phyloP scores from a whole-genome alignment of 2,113 vertebrate genomes.

The Oryzias melastigma region DNA sequence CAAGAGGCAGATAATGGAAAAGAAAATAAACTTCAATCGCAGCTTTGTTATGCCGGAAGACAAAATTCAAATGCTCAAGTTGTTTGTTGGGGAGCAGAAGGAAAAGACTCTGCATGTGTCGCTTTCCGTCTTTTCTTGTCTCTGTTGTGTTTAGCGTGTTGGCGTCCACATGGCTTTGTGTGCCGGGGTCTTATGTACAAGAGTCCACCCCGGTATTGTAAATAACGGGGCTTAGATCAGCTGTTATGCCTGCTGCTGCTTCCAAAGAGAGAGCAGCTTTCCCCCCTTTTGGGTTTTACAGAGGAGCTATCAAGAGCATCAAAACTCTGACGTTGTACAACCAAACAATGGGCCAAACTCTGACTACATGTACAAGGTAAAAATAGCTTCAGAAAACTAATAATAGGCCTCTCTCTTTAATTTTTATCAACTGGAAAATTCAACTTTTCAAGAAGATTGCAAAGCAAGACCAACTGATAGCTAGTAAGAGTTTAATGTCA shows the following conservation, averaged over 20 bases:
- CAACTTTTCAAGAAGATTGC: too few relatives aligned
- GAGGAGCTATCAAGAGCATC: too few relatives aligned
- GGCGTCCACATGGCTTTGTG: slow-evolving; percentile 22
- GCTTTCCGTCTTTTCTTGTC: slow-evolving; percentile 22
- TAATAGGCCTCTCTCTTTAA: too few relatives aligned
- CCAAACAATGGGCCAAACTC: too few relatives aligned
- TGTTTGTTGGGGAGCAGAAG: slow-evolving; percentile 27
- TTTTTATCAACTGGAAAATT: too few relatives aligned
- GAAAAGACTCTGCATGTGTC: slow-evolving; percentile 7
- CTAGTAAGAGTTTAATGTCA: too few relatives aligned
- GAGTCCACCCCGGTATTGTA: slow-evolving; percentile 35
- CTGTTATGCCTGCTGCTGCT: slow-evolving; percentile 21
- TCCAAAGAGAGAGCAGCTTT: slow-evolving; percentile 26
- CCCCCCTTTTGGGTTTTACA: slow-evolving; percentile 6
- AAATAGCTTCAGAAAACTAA: too few relatives aligned
- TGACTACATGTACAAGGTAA: too few relatives aligned
- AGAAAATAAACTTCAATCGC: slow-evolving; percentile 50
- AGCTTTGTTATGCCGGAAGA: slow-evolving; percentile 39
- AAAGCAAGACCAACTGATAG: too few relatives aligned
- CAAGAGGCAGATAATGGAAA: slow-evolving; percentile 59
- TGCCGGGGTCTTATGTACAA: slow-evolving; percentile 32
- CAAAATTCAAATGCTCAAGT: slow-evolving; percentile 29
- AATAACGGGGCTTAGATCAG: slow-evolving; percentile 19
- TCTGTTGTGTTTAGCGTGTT: slow-evolving; percentile 5
- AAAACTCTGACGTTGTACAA: too few relatives aligned